A percentile compares a stretch with the other conserved stretches of the same genome.
phyloP scores from a whole-genome alignment of 2,888 invertebrate species.

The Drosophila mayaguana region DNA sequence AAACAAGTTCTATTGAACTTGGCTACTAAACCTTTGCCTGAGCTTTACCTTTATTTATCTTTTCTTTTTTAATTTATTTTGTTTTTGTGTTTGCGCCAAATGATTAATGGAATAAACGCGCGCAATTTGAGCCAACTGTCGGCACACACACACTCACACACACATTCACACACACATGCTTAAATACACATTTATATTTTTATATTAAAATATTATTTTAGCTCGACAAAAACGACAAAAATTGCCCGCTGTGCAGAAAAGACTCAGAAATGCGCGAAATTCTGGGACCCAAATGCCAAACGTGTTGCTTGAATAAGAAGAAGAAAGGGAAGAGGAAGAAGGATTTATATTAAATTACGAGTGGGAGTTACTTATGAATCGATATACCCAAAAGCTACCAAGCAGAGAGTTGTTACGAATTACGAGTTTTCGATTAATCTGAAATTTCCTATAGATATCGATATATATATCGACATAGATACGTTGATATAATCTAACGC shows the following conservation, averaged over 20 bases:
- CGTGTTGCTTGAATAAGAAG: neutral
- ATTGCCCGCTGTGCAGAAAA: constrained; percentile 63
- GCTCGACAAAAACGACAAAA: constrained; percentile 37
- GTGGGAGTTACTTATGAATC: neutral
- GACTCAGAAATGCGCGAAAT: constrained; percentile 15
- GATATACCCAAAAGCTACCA: neutral
- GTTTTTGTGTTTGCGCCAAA: constrained; percentile 44
- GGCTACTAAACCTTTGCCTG: constrained; percentile 57
- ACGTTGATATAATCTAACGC: too few species aligned
- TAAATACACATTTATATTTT: constrained; percentile 24
- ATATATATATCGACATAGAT: too few species aligned
- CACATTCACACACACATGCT: neutral
- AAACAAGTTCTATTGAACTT: constrained; percentile 79
- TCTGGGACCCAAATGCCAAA: constrained; percentile 7
- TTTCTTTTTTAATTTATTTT: constrained; percentile 29
- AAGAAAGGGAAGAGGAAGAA: neutral
- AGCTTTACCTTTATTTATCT: constrained; percentile 10
- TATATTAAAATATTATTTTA: constrained; percentile 66
- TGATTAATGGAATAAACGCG: constrained; percentile 74
- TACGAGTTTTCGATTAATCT: neutral
- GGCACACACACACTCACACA: neutral
- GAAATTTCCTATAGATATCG: too few species aligned
- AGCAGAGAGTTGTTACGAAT: neutral
- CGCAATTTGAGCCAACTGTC: constrained; percentile 54
- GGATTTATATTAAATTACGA: neutral